Evolutionary conservation across 2,113 vertebrate genomes (phyloP).

Genomic region (Heliornis fulica): DNA sequence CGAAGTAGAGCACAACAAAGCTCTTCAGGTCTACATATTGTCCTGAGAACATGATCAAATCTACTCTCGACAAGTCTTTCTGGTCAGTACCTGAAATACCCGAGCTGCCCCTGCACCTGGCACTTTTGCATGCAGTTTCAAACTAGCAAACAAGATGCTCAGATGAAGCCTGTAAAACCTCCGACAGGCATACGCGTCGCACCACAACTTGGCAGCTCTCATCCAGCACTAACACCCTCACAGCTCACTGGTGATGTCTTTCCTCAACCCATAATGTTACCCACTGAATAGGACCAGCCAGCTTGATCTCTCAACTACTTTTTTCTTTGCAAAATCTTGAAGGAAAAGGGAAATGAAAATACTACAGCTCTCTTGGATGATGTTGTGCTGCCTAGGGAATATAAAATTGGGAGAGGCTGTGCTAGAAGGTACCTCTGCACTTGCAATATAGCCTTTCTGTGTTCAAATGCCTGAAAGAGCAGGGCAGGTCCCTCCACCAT

Average conservation of each 20-base stretch:
- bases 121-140: not conserved
- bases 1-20: not conserved
- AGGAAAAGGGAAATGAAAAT: not conserved
- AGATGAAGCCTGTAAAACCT: not conserved
- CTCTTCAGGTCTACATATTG: not conserved
- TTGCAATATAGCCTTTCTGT: not conserved
- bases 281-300: not conserved
- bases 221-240: not conserved
- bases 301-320: not conserved
- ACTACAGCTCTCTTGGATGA: not conserved
- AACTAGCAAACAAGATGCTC: not conserved
- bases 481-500: not conserved
- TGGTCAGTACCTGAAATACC: not conserved
- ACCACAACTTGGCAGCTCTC: not conserved
- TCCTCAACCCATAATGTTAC: not conserved
- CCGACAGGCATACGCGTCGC: fast-evolving
- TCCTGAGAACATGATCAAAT: fast-evolving
- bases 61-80: not conserved
- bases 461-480: not conserved
- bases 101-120: not conserved
- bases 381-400: not conserved
- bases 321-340: not conserved
- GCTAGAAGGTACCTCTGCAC: not conserved
- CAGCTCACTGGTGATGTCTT: not conserved
- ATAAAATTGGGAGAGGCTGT: not conserved